Base-by-base conservation (phyloP, 1,140 invertebrate genomes). In the Diorhabda sublineata region DNA sequence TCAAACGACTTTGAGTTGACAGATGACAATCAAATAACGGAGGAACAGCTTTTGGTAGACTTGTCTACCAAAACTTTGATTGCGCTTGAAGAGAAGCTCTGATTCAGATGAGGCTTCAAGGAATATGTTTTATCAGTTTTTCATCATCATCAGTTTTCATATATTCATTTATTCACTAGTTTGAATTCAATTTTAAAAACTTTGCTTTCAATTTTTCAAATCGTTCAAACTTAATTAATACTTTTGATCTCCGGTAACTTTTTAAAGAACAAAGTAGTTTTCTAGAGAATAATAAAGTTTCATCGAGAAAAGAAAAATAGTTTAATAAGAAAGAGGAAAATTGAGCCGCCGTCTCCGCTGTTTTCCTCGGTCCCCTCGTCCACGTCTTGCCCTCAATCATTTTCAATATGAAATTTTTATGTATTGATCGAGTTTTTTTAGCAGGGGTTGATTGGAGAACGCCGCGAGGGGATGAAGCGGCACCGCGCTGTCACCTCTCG, bases 401-500 rank as follows among this genome's bases (percentile, higher is more conserved):
- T 81, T 81, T 81, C 79, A 81, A 81, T 81, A 81, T 81, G 79
- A 81, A 81, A 81, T 81, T 81, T 81, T 81, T 81, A 81, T 81
- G 79, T 81, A 81, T 81, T 81, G 79, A 81, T 81, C 79, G 79
- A 76, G 77, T 78, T 81, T 81, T 80, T 81, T 81, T 70, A 73
- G 74, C 60, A 68, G 71, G 69, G 70, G 73, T 71, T 73, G 71
- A 76, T 76, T 73, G 73, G 72, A 65, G 72, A 64, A 6, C 47
- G 67, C 58, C 68, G 66, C 65, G 69, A 69, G 61, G 65, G 63
- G 63, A 67, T 69, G 72, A 56, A 45, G 45, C 66, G 62, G n/a
- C 66, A 45, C 44, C 64, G 45, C 63, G 61, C 66, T 61, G 69
- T 71, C 66, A 64, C 69, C 57, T 45, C 52, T 45, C 42, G 68